phyloP scores from a whole-genome alignment of 2,888 invertebrate species.

The Pheosia tremula region DNA sequence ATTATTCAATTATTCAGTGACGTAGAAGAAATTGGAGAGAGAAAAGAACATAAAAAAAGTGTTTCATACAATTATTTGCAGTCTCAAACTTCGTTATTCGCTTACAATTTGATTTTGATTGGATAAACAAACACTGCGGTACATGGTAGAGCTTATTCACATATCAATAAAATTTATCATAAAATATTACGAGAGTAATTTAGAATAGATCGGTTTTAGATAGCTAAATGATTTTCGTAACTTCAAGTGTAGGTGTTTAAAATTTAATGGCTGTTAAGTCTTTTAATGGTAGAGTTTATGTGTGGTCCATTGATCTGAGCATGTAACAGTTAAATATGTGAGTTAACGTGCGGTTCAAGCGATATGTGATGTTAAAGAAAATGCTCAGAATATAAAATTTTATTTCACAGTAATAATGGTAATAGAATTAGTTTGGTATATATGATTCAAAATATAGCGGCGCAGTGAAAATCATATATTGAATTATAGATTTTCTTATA shows the following conservation, averaged over 20 bases:
- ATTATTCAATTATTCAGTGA: no score
- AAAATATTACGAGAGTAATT: conserved; percentile 34
- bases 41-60: background rate
- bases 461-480: no score
- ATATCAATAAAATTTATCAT: conserved; percentile 31
- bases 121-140: background rate
- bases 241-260: conserved; percentile 22
- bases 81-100: background rate
- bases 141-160: background rate
- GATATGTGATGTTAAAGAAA: conserved; percentile 4
- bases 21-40: no score
- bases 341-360: background rate
- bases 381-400: background rate
- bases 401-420: no score
- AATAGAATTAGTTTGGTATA: no score
- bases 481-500: no score
- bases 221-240: conserved; percentile 38
- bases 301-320: conserved; percentile 18
- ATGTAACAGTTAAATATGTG: background rate
- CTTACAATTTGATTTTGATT: background rate
- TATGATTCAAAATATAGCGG: no score
- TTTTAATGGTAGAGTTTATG: conserved; percentile 12
- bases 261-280: conserved; percentile 26
- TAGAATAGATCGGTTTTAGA: conserved; percentile 16
- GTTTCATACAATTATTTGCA: background rate